Conservation (phyloP, 2,797 vertebrate species). For the Hephaestus fuliginosus region DNA sequence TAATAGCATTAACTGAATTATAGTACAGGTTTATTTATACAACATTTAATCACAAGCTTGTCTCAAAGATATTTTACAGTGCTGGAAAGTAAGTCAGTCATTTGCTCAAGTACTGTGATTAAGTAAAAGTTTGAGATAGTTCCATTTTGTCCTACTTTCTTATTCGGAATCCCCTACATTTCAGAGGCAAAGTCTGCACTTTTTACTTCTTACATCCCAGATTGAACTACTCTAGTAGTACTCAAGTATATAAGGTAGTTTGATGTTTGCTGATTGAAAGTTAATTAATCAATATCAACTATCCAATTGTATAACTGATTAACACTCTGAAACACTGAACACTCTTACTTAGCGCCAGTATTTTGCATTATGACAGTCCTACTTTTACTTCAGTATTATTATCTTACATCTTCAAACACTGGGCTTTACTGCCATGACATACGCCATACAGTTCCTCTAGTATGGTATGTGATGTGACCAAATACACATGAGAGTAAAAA, state of each 20-base stretch:
- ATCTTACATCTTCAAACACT: not conserved
- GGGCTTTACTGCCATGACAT: not conserved
- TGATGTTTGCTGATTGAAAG: not conserved
- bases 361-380: not conserved
- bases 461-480: not conserved
- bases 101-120: not conserved
- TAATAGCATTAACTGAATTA: not conserved
- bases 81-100: not conserved
- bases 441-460: not conserved
- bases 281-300: not conserved
- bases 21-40: slow-evolving; percentile 1
- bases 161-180: not conserved
- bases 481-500: not conserved
- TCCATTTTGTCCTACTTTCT: not conserved
- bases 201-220: not conserved
- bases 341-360: not conserved
- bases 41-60: slow-evolving; percentile 3
- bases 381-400: not conserved
- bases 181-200: not conserved
- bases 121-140: not conserved
- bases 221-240: not conserved
- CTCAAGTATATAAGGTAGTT: not conserved
- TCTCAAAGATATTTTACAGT: not conserved
- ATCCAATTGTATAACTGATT: slow-evolving; percentile 2
- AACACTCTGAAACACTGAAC: not conserved